Evolutionary conservation across 2,888 invertebrate genomes (phyloP), one percentile per base, ranked within the genome.

Genomic region (Deilephila porcellus): DNA sequence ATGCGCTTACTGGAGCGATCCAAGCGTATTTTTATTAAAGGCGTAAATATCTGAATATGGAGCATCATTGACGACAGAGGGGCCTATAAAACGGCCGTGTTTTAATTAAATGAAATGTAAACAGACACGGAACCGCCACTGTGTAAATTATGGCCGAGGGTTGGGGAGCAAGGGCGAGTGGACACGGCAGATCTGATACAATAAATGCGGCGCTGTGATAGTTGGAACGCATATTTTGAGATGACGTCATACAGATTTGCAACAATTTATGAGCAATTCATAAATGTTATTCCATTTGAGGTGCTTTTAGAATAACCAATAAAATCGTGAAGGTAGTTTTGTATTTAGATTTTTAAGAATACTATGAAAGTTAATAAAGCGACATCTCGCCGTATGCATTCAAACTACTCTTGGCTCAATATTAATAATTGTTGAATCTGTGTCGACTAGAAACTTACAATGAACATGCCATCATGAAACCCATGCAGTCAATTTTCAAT

Each of bases 81-180:
- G 75, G 78, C 81, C 75, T 79, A 80, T 83, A 84, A 88, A 88
- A 86, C 77, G 82, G 83, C 76, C 79, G 84, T 84, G 78, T 87
- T 89, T 91, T 87, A 91, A 91, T 91, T 91, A 91, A 90, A 90
- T 87, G 86, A 88, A 87, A 88, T 86, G 86, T 85, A 89, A 90
- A 91, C 87, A 88, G 81, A 85, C 83, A 84, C 81, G 85, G 73
- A 82, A 86, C 81, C 76, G 78, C 78, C 74, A 79, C 81, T 77
- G 76, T 76, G 81, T 86, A 81, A 90, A 84, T 87, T 88, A 88
- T 88, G 80, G 79, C 78, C 76, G 75, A 76, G 84, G 81, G 84
- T 73, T 77, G 79, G 76, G 77, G 73, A 72, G 74, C 79, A 78
- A 79, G 83, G 80, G 77, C 78, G 78, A 75, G 64, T 74, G 74